Conservation (phyloP, 2,113 vertebrate genomes). For the Nematolebias whitei region DNA sequence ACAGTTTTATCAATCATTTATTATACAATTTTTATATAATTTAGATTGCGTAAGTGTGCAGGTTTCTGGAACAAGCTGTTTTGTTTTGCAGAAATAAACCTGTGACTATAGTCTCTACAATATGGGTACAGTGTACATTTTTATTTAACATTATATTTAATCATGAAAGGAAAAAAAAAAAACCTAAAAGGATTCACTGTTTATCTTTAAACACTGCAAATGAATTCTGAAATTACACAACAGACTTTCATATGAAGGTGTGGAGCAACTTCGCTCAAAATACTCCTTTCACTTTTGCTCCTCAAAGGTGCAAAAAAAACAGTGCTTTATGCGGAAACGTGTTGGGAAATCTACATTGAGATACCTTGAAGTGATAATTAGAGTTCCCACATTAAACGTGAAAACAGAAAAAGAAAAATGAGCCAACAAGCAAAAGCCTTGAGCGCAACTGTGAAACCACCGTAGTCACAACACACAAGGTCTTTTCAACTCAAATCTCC, state of each 20-base stretch:
- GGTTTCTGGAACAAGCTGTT: too few species aligned
- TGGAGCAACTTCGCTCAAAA: slow-evolving; percentile 44
- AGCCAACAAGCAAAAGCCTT: slow-evolving; percentile 82
- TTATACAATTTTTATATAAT: too few species aligned
- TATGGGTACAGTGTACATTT: too few species aligned
- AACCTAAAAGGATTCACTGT: not conserved
- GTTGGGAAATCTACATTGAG: slow-evolving; percentile 82
- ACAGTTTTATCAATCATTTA: too few species aligned
- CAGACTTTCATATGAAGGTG: slow-evolving; percentile 7
- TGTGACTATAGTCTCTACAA: too few species aligned
- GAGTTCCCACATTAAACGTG: slow-evolving; percentile 85
- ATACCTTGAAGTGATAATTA: slow-evolving; percentile 89
- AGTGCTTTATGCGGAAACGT: slow-evolving; percentile 63
- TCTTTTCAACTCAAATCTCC: slow-evolving; percentile 4
- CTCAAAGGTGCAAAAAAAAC: slow-evolving; percentile 52
- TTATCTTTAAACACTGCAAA: not conserved
- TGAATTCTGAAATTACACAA: not conserved
- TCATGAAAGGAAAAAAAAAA: too few species aligned
- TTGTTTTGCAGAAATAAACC: too few species aligned
- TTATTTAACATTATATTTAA: too few species aligned
- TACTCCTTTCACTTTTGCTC: slow-evolving; percentile 32
- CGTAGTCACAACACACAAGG: slow-evolving; percentile 28
- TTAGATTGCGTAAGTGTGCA: too few species aligned
- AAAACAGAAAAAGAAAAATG: slow-evolving; percentile 68
- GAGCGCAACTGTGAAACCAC: slow-evolving; percentile 49